phyloP scores from a whole-genome alignment of 2,888 invertebrate species.

The Epinotia ramella region DNA sequence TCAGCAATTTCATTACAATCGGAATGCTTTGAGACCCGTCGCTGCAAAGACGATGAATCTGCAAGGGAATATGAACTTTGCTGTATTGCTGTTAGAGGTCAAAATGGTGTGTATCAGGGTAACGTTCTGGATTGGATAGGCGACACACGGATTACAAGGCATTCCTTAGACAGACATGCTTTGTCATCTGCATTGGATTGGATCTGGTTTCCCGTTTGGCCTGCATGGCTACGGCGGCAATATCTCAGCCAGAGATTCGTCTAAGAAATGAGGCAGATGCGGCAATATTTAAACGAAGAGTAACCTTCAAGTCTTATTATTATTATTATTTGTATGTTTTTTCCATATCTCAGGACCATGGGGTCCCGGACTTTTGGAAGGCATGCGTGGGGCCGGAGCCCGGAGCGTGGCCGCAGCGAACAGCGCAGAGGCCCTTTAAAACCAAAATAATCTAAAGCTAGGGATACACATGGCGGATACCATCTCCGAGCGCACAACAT shows the following conservation, averaged over 20 bases:
- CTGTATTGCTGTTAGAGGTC: neutral
- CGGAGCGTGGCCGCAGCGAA: too few species aligned
- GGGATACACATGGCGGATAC: too few species aligned
- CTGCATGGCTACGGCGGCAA: neutral
- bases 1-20: constrained; percentile 32
- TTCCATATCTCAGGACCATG: too few species aligned
- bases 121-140: constrained; percentile 23
- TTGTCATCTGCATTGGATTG: constrained; percentile 21
- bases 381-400: too few species aligned
- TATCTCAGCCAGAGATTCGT: neutral
- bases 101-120: neutral
- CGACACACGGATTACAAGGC: constrained; percentile 39
- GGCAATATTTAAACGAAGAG: neutral
- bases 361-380: too few species aligned
- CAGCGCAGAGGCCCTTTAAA: too few species aligned
- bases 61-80: constrained; percentile 8
- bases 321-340: too few species aligned
- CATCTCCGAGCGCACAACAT: too few species aligned
- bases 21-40: constrained; percentile 32
- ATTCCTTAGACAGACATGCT: constrained; percentile 38
- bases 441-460: too few species aligned
- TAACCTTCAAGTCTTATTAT: neutral
- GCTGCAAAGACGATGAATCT: constrained; percentile 1
- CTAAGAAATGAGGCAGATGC: neutral
- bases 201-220: constrained; percentile 23